Evolutionary conservation across 2,797 vertebrate species (phyloP).

Genomic region (Melanotaenia pygmaea): DNA sequence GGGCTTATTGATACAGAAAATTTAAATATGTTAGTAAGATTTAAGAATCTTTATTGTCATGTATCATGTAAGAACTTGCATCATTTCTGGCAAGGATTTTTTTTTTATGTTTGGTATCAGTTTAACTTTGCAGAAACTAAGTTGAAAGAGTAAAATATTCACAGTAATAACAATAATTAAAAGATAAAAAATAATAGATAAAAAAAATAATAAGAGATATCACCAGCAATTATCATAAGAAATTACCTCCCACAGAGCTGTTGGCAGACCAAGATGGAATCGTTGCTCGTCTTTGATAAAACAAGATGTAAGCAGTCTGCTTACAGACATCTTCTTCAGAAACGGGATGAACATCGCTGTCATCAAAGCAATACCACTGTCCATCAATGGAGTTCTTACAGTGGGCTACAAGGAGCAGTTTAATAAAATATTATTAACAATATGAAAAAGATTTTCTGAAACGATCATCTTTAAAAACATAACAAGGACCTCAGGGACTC

Average conservation of each 20-base stretch:
- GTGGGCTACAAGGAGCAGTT: conserved; percentile 83
- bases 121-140: no score
- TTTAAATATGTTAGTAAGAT: neutral
- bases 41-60: no score
- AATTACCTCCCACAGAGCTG: conserved; percentile 94
- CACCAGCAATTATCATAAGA: neutral
- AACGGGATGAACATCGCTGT: conserved; percentile 93
- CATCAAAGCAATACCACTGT: conserved; percentile 98
- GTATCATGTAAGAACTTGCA: no score
- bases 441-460: neutral
- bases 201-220: neutral
- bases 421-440: neutral
- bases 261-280: conserved; percentile 98
- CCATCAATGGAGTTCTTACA: conserved; percentile 99
- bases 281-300: conserved; percentile 95
- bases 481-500: neutral
- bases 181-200: neutral
- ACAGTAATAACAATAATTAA: no score
- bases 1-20: neutral
- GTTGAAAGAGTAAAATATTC: no score
- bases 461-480: neutral
- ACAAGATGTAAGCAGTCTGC: conserved; percentile 94
- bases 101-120: no score
- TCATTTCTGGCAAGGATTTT: no score
- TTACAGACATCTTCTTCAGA: conserved; percentile 95